Evolutionary conservation across 2,888 invertebrate species (phyloP).

Genomic region (Ernsta delagoae): DNA sequence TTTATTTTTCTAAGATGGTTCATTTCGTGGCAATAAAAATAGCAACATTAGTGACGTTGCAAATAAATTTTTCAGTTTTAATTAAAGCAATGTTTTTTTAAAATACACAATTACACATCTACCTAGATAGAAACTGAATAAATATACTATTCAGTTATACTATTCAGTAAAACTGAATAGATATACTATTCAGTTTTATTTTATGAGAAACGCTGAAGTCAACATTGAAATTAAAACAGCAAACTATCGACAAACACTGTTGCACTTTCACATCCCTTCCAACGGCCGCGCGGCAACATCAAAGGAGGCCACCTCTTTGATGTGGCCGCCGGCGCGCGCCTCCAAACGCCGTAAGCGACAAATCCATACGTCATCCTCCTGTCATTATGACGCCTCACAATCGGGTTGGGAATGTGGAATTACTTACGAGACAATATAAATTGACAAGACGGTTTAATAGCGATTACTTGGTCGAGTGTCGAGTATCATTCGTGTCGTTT

Average conservation of each 20-base stretch:
- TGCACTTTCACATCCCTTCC: constrained; percentile 56
- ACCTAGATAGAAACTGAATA: no score
- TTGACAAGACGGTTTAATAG: constrained; percentile 79
- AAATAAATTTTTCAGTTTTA: no score
- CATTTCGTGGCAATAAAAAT: no score
- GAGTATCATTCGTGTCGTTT: constrained; percentile 49
- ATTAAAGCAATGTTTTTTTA: no score
- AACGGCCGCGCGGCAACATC: constrained; percentile 80
- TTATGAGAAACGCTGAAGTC: not conserved
- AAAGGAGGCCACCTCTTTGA: constrained; percentile 85
- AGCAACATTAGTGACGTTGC: no score
- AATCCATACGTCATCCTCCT: constrained; percentile 85
- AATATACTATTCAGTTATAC: no score
- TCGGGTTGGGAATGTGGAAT: constrained; percentile 80
- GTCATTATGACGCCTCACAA: constrained; percentile 85
- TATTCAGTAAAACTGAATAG: no score
- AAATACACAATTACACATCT: no score
- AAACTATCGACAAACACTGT: constrained; percentile 45
- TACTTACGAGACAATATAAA: constrained; percentile 84
- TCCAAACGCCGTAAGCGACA: constrained; percentile 84
- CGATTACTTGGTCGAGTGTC: constrained; percentile 63
- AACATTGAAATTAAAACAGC: constrained; percentile 5
- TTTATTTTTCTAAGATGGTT: no score
- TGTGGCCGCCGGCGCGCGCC: constrained; percentile 83
- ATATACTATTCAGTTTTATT: no score